These are phyloP conservation scores for Dipodomys ordii DNA, from an alignment of 2,113 vertebrate species.

Conservation along the genomic window DNA sequence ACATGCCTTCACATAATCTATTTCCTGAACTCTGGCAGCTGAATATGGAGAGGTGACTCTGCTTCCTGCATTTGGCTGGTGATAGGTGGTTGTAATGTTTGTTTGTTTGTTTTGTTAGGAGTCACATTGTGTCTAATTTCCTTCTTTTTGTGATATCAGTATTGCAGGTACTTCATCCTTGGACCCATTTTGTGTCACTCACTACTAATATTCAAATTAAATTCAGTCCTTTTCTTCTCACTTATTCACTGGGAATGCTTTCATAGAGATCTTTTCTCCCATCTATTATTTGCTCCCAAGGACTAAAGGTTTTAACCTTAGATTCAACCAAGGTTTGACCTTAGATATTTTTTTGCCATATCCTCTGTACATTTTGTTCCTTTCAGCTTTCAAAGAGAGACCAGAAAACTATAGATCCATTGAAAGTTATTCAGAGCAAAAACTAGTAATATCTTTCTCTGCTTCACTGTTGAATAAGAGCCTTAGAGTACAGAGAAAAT, in stretches of 20 bases:
- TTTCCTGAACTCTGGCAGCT: not conserved
- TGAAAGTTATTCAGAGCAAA: not conserved
- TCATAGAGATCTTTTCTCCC: not conserved
- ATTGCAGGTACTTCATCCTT: not conserved
- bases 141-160: not conserved
- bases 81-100: rapidly evolving
- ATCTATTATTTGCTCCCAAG: not conserved
- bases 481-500: not conserved
- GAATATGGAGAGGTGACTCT: not conserved
- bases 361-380: not conserved
- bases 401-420: not conserved
- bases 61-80: not conserved
- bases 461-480: not conserved
- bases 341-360: not conserved
- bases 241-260: not conserved
- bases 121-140: not conserved
- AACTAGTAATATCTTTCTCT: not conserved
- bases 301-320: not conserved
- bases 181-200: not conserved
- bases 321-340: not conserved
- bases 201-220: not conserved
- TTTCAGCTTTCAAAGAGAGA: not conserved
- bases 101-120: not conserved
- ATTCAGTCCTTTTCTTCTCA: not conserved
- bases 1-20: no score